Evolutionary conservation across 2,113 vertebrate species (phyloP).

Genomic region (Chiloscyllium plagiosum): DNA sequence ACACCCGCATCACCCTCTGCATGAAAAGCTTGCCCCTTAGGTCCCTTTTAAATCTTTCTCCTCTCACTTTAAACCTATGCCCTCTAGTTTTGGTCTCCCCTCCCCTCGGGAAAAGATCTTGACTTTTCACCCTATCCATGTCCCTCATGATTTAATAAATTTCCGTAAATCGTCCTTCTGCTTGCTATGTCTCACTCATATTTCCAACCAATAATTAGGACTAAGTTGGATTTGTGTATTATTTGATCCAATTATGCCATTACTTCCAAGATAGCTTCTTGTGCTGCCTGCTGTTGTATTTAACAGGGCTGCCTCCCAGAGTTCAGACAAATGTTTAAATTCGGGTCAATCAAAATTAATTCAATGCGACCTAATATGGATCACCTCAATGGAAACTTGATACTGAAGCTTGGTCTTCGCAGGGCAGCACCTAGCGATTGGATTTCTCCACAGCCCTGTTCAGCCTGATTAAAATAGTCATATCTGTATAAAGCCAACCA

Average conservation of each 20-base stretch:
- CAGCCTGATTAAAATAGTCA: background rate
- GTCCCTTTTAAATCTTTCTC: too few relatives aligned
- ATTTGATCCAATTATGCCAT: background rate
- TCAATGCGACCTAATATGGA: background rate
- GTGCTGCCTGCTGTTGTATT: background rate
- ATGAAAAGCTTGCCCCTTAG: too few relatives aligned
- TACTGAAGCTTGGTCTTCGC: background rate
- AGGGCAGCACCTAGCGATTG: background rate
- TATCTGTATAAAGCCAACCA: background rate
- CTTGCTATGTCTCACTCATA: background rate
- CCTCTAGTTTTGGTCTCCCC: too few relatives aligned
- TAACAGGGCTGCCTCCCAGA: background rate
- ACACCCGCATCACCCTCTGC: too few relatives aligned
- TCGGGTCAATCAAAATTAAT: background rate
- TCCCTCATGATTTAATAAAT: too few relatives aligned
- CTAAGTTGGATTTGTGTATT: background rate
- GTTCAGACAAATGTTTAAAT: background rate
- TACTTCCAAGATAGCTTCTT: background rate
- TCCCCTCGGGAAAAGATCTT: too few relatives aligned
- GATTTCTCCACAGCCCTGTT: background rate
- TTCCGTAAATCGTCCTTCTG: background rate
- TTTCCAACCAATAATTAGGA: background rate
- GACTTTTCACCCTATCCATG: too few relatives aligned
- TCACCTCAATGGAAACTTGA: background rate
- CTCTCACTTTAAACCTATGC: too few relatives aligned